Base-by-base conservation (phyloP, 2,888 invertebrate species). In the Drosophila paranaensis region DNA sequence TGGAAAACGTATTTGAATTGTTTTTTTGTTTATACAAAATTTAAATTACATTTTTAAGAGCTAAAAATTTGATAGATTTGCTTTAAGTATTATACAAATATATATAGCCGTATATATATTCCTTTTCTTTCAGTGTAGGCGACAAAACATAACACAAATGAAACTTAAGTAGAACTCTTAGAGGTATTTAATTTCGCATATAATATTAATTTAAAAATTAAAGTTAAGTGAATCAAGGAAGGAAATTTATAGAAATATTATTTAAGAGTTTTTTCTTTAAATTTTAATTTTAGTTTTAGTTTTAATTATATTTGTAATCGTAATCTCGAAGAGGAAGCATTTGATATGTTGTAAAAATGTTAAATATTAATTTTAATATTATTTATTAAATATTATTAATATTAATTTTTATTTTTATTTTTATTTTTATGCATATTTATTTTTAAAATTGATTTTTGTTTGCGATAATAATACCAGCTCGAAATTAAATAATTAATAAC, bases 261-360 rank as follows among this genome's bases (percentile, higher is more conserved):
- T n/a, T n/a, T 33, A 11, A 16, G 6, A 16, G 11, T 43, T 13
- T 43, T 16, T 11, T 37, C 5, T 2, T 5, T 27, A 27, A 3
- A 27, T 27, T 27, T 27, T 27, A 27, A 3, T 27, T 27, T 27
- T 50, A 33, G 45, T 51, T 45, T 33, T 33, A 55, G 1, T 20
- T 20, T 55, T 67, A 79, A 74, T 63, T 64, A 53, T 84, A 71
- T 53, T 65, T 60, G 37, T 71, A 63, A 69, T 60, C 45, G 55
- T 70, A 76, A 58, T 69, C 89, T 86, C 80, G 62, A 73, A 68
- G 81, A 91, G 91, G 91, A 91, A 91, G 91, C 91, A 89, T 90
- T 91, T 90, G 91, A 91, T 91, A 91, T 91, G 91, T 91, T 90
- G 83, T 91, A 89, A 88, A 88, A 88, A 83, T 82, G 77, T 88